Conservation (phyloP, 2,888 invertebrate genomes). For the Nemoura dubitans region DNA sequence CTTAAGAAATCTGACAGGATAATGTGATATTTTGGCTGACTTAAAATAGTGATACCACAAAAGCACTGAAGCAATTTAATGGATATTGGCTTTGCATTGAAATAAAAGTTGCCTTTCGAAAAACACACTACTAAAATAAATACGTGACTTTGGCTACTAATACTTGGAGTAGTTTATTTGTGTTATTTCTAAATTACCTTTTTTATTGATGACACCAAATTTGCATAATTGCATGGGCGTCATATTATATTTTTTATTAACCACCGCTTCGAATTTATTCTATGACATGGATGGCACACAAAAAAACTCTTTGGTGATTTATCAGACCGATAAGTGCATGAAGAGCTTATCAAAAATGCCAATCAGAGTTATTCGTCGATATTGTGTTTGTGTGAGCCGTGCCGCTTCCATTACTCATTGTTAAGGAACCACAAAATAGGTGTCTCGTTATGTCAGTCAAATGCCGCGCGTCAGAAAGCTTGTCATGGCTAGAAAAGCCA, state of each 20-base stretch:
- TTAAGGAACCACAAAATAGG: conserved; percentile 20
- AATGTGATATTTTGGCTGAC: neutral
- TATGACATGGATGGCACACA: neutral
- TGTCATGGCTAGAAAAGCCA: conserved; percentile 3
- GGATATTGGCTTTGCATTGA: neutral
- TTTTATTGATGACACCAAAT: neutral
- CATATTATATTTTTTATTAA: neutral
- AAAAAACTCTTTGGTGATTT: neutral
- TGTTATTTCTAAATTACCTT: neutral
- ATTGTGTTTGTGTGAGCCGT: neutral
- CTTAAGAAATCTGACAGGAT: neutral
- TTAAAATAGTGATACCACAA: too few species aligned
- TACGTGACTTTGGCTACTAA: neutral
- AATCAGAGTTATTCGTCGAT: conserved; percentile 19
- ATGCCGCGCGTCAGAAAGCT: neutral
- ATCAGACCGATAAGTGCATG: conserved; percentile 3
- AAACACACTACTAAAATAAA: neutral
- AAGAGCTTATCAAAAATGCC: conserved; percentile 25
- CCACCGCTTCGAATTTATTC: neutral
- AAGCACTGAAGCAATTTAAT: too few species aligned
- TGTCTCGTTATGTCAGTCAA: conserved; percentile 28
- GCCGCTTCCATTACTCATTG: conserved; percentile 31
- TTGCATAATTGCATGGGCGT: conserved; percentile 7
- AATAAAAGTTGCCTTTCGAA: neutral
- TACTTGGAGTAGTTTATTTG: neutral